Evolutionary conservation across 1,140 invertebrate genomes (phyloP).

Genomic region (Danaus plexippus): DNA sequence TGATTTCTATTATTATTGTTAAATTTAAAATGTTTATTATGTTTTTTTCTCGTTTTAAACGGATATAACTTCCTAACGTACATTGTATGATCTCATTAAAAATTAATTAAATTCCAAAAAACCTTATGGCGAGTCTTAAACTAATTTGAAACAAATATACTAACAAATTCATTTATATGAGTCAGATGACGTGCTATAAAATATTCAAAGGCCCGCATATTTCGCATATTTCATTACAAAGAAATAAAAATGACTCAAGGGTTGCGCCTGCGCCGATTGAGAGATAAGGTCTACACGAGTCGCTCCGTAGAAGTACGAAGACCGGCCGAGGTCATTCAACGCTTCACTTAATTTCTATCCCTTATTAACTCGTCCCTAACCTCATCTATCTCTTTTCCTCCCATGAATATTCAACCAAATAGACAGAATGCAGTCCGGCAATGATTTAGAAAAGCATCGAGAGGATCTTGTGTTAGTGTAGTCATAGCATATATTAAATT

Average conservation of each 20-base stretch:
- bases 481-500: constrained; percentile 39
- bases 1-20: too few relatives aligned
- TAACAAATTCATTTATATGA: too few relatives aligned
- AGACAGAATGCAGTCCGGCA: constrained; percentile 21
- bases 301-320: constrained; percentile 36
- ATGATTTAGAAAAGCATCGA: constrained; percentile 44
- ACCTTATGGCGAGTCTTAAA: too few relatives aligned
- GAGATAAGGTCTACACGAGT: constrained; percentile 42
- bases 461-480: constrained; percentile 25
- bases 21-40: too few relatives aligned
- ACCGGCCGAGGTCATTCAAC: constrained; percentile 56
- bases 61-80: too few relatives aligned
- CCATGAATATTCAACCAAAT: constrained; percentile 42
- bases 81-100: too few relatives aligned
- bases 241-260: constrained; percentile 28
- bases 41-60: too few relatives aligned
- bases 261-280: constrained; percentile 43
- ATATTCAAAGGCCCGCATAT: constrained; percentile 12
- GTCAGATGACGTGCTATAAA: constrained; percentile 1
- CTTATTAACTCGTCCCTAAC: constrained; percentile 30
- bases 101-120: too few relatives aligned
- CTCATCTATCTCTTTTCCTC: constrained; percentile 29
- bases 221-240: constrained; percentile 19
- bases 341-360: constrained; percentile 41
- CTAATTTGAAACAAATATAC: too few relatives aligned